Evolutionary conservation across 2,113 vertebrate genomes (phyloP).

Genomic region (Paralichthys olivaceus): DNA sequence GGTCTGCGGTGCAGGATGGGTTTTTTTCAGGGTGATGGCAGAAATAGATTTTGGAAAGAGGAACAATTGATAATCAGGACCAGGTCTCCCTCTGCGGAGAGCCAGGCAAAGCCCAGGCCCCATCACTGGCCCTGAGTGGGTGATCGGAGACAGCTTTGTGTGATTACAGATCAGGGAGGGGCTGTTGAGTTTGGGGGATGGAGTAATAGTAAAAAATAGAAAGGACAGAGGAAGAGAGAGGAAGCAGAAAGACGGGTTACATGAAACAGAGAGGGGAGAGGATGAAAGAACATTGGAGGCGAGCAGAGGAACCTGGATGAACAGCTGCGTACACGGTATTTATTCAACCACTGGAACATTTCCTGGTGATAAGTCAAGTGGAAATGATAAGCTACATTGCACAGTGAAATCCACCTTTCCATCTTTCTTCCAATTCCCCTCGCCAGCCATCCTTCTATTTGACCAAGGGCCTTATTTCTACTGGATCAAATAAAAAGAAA

Average conservation of each 20-base stretch:
- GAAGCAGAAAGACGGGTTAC: conserved; percentile 28
- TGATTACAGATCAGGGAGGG: conserved; percentile 45
- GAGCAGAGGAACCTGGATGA: conserved; percentile 49
- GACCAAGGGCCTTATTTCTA: conserved; percentile 62
- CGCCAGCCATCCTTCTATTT: conserved; percentile 51
- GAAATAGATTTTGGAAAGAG: conserved; percentile 18
- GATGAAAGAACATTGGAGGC: conserved; percentile 19
- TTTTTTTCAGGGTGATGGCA: conserved; percentile 11
- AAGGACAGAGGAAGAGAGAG: conserved; percentile 30
- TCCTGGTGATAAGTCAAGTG: conserved; percentile 79
- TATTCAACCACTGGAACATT: conserved; percentile 73
- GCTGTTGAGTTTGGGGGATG: conserved; percentile 48
- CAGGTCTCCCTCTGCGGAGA: conserved; percentile 51
- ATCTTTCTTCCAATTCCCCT: conserved; percentile 49
- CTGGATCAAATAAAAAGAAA: conserved; percentile 54
- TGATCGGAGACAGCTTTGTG: conserved; percentile 68
- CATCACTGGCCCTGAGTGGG: conserved; percentile 46
- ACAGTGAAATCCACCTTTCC: conserved; percentile 67
- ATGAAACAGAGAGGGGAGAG: conserved; percentile 16
- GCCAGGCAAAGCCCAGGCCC: conserved; percentile 36
- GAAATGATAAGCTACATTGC: conserved; percentile 81
- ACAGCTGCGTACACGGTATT: conserved; percentile 63
- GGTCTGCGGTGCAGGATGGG: background rate
- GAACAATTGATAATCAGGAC: conserved; percentile 58
- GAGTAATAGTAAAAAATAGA: conserved; percentile 48